These are phyloP conservation scores for Hemicordylus capensis DNA, from an alignment of 2,113 vertebrate genomes.

Conservation along the genomic window DNA sequence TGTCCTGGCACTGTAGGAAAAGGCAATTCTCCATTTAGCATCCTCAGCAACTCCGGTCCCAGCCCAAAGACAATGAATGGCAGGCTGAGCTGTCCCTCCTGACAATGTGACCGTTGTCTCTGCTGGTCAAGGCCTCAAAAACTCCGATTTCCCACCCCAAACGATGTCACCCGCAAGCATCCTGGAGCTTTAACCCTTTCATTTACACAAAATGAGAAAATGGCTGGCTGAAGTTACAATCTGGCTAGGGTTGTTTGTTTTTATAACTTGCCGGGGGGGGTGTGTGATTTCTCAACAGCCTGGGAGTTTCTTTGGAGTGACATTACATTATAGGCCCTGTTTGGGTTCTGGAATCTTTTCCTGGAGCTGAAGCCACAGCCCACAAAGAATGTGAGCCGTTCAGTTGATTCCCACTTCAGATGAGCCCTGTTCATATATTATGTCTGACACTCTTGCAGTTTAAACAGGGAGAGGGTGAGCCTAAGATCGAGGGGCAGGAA, in stretches of 20 bases:
- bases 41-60: conserved; percentile 62
- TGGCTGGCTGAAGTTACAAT: conserved; percentile 44
- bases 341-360: conserved; percentile 14
- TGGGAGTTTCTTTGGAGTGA: conserved; percentile 56
- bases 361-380: background rate
- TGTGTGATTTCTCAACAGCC: conserved; percentile 47
- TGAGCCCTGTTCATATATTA: too few species aligned
- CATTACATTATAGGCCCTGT: background rate
- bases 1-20: conserved; percentile 61
- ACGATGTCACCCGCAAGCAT: conserved; percentile 39
- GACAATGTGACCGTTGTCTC: conserved; percentile 62
- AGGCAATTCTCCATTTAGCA: conserved; percentile 68
- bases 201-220: conserved; percentile 63
- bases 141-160: conserved; percentile 30
- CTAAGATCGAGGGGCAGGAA: too few species aligned
- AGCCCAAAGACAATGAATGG: conserved; percentile 60
- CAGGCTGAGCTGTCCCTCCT: conserved; percentile 61
- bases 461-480: too few species aligned
- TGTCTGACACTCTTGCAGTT: too few species aligned
- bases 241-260: background rate
- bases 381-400: background rate
- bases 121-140: conserved; percentile 28
- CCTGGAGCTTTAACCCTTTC: conserved; percentile 53
- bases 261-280: conserved; percentile 14
- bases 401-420: background rate